Conservation (phyloP, 2,113 vertebrate genomes). For the Epinephelus fuscoguttatus region DNA sequence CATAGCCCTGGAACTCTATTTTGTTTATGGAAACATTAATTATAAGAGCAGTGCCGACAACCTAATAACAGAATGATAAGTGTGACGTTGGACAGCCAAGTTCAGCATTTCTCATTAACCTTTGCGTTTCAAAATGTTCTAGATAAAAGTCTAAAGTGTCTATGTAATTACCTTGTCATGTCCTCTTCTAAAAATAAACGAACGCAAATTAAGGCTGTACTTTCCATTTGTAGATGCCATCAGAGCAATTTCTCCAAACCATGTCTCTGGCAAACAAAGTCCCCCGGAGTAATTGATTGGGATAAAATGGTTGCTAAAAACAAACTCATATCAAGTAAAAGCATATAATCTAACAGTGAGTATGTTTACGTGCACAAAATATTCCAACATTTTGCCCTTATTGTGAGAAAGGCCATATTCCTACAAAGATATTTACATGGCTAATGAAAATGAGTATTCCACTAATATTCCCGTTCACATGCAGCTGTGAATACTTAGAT, state of each 20-base stretch:
- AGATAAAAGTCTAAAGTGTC: conserved; percentile 39
- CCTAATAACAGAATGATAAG: conserved; percentile 33
- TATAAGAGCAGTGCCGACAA: conserved; percentile 35
- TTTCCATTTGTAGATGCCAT: conserved; percentile 25
- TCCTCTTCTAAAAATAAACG: conserved; percentile 40
- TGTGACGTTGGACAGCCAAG: conserved; percentile 30
- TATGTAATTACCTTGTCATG: conserved; percentile 38
- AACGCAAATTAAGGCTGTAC: not conserved
- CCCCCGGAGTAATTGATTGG: not conserved
- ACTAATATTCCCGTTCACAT: no score
- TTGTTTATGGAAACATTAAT: conserved; percentile 44
- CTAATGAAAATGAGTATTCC: no score
- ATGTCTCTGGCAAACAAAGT: conserved; percentile 17
- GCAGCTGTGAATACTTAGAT: no score
- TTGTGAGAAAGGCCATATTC: no score
- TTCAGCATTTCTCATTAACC: conserved; percentile 65
- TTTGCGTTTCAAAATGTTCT: conserved; percentile 43
- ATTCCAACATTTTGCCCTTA: not conserved
- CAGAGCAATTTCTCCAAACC: conserved; percentile 1
- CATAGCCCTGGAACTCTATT: not conserved
- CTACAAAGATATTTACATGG: no score
- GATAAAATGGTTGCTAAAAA: conserved; percentile 9
- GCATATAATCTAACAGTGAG: not conserved
- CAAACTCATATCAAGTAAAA: not conserved
- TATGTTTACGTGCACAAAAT: no score